Conservation (phyloP, 2,113 vertebrate genomes). For the Nicator chloris region DNA sequence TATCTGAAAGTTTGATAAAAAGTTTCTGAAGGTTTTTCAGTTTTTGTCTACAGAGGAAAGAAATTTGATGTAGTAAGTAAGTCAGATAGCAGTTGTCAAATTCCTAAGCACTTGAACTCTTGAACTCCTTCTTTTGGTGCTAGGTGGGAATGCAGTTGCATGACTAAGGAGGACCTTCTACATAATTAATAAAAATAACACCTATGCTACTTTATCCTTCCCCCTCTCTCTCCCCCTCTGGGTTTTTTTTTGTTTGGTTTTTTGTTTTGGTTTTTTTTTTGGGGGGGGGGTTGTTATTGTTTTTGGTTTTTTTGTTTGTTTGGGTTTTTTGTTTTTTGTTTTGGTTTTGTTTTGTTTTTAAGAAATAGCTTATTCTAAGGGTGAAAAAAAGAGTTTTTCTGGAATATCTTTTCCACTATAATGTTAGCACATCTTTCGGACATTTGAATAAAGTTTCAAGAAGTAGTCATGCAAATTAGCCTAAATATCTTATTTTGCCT, state of each 20-base stretch:
- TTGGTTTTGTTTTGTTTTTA: not conserved
- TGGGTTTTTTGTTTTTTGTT: not conserved
- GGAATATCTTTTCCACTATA: constrained; percentile 15
- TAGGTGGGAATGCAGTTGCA: not conserved
- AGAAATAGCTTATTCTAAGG: constrained; percentile 30
- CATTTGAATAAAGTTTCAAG: constrained; percentile 65
- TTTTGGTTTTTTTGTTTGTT: not conserved
- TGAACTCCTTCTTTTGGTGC: not conserved
- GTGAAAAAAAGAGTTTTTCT: not conserved
- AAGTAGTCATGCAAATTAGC: constrained; percentile 41
- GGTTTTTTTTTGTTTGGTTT: not conserved
- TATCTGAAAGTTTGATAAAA: not conserved
- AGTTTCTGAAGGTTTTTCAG: not conserved
- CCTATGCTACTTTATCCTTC: not conserved
- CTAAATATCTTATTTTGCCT: constrained; percentile 66
- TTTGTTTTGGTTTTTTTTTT: not conserved
- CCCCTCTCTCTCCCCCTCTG: not conserved
- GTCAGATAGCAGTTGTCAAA: not conserved
- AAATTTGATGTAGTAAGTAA: not conserved
- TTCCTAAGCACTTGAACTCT: not conserved
- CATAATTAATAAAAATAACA: constrained; percentile 57
- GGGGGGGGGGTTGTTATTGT: no score
- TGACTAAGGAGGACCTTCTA: not conserved
- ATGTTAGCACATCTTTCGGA: constrained; percentile 55
- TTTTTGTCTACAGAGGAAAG: not conserved